Conservation (phyloP, 2,888 invertebrate genomes). For the Cancer borealis region DNA sequence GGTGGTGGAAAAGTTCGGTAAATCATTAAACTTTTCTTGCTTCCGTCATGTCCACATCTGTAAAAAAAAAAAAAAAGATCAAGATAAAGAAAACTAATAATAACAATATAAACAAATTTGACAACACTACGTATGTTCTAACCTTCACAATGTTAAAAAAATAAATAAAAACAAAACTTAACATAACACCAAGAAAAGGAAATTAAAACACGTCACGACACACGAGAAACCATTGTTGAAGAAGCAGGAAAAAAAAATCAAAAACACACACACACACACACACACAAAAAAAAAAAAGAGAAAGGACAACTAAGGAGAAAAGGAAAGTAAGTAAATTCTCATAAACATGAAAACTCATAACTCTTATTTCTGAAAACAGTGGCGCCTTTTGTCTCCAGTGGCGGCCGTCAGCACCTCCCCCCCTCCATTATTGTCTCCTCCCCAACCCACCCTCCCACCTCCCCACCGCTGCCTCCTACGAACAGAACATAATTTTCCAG, state of each 20-base stretch:
- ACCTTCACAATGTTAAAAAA: not conserved
- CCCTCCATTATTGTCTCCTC: not conserved
- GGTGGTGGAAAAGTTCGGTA: not conserved
- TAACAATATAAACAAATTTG: not conserved
- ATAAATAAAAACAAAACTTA: not conserved
- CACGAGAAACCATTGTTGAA: not conserved
- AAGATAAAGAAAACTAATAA: not conserved
- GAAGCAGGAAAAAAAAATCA: not conserved
- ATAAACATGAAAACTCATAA: conserved; percentile 1
- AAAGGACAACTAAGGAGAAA: not conserved
- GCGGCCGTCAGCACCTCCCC: not conserved
- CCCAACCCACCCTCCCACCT: not conserved
- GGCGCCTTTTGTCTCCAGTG: conserved; percentile 5
- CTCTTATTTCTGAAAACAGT: conserved; percentile 12
- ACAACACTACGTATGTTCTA: too few species aligned
- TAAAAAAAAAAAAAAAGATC: too few species aligned
- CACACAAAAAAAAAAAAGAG: not conserved
- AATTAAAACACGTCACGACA: not conserved
- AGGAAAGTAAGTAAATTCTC: not conserved
- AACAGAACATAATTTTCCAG: conserved; percentile 11
- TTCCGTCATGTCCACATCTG: not conserved
- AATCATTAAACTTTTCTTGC: not conserved
- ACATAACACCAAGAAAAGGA: not conserved
- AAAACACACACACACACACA: too few species aligned
- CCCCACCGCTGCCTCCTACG: not conserved